A percentile compares a stretch with the other conserved stretches of the same genome.
Evolutionary conservation across 2,113 vertebrate species (phyloP).

Genomic region (Oenanthe oenanthe): DNA sequence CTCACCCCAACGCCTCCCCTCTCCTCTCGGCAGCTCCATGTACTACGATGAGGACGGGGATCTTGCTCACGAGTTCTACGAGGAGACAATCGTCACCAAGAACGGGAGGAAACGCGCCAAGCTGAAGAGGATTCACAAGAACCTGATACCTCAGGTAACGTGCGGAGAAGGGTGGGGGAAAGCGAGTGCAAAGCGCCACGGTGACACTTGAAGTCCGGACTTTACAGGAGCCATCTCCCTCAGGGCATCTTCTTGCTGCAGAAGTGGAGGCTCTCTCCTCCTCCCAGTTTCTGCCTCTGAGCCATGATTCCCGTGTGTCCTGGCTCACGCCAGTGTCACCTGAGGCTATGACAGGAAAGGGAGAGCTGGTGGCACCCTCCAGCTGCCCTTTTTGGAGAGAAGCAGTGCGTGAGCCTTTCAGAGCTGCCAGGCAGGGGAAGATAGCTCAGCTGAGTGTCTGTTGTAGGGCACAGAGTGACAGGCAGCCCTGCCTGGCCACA

Average conservation of each 20-base stretch:
- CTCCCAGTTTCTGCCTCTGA: not conserved
- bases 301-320: not conserved
- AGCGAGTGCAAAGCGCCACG: fast-evolving
- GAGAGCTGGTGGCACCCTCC: not conserved
- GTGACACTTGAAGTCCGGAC: not conserved
- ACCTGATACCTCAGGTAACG: slow-evolving; percentile 95
- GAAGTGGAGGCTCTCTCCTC: not conserved
- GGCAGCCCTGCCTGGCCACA: not conserved
- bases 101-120: slow-evolving; percentile 95
- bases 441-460: not conserved
- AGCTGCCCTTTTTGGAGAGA: not conserved
- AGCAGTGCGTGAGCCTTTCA: not conserved
- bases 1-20: not conserved
- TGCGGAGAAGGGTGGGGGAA: not conserved
- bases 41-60: slow-evolving; percentile 98
- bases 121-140: slow-evolving; percentile 95
- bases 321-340: not conserved
- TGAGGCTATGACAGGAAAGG: not conserved
- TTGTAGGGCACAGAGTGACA: not conserved
- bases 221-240: not conserved
- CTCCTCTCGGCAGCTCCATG: slow-evolving; percentile 83
- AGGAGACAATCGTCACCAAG: slow-evolving; percentile 95
- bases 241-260: not conserved
- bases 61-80: slow-evolving; percentile 97
- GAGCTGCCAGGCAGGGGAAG: not conserved